Conservation (phyloP, 2,888 invertebrate species). For the Sarcophaga caerulescens region DNA sequence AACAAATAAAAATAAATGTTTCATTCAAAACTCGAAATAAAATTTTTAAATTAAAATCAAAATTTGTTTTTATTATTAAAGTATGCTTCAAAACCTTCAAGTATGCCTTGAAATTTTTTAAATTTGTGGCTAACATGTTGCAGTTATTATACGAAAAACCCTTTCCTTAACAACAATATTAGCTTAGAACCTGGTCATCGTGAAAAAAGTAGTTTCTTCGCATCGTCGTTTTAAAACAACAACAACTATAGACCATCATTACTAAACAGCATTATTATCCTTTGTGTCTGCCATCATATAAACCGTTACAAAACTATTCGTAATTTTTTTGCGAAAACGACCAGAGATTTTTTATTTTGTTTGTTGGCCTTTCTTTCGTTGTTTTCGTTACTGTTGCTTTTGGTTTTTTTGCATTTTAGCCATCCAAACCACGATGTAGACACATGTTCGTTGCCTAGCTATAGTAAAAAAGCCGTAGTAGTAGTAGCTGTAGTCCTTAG, state of each 20-base stretch:
- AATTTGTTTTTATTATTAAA: not conserved
- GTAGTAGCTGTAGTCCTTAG: conserved; percentile 17
- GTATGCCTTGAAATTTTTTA: conserved; percentile 46
- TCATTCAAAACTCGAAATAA: not conserved
- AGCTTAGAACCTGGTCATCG: conserved; percentile 17
- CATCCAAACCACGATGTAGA: conserved; percentile 43
- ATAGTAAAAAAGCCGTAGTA: no score
- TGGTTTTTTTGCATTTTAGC: conserved; percentile 29
- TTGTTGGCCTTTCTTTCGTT: not conserved
- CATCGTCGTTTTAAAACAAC: conserved; percentile 28
- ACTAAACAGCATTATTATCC: conserved; percentile 36
- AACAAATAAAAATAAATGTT: not conserved
- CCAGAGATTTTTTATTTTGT: conserved; percentile 19
- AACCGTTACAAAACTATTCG: conserved; percentile 51
- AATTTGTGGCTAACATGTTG: conserved; percentile 36
- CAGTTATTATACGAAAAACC: conserved; percentile 10
- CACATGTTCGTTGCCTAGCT: conserved; percentile 56
- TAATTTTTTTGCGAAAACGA: conserved; percentile 27
- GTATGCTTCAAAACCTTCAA: conserved; percentile 48
- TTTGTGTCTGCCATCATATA: conserved; percentile 55
- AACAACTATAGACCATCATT: not conserved
- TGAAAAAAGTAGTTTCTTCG: conserved; percentile 12
- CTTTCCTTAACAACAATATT: conserved; percentile 1
- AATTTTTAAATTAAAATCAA: not conserved
- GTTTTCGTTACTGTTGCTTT: not conserved